Evolutionary conservation across 2,888 invertebrate genomes (phyloP), one percentile per base, ranked within the genome.

Genomic region (Hydrotaea diabolus): DNA sequence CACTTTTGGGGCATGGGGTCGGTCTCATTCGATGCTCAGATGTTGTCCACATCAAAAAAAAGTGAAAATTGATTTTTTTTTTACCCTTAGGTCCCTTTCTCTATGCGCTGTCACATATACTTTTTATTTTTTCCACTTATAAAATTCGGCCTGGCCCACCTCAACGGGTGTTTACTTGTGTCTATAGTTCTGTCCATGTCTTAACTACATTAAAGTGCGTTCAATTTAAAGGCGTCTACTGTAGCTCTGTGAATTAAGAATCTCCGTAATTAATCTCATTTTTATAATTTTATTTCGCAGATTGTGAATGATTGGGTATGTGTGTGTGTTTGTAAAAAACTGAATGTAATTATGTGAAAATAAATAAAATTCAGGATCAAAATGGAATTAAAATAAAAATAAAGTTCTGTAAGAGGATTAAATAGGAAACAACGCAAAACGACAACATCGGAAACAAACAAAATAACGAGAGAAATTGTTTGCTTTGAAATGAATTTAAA

Each of bases 281-380:
- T 39, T 11, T 39, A 13, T 39, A 11, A 11, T 39, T 39, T 39
- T 39, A 1, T 8, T 39, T 39, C 39, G 39, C 39, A 39, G 39
- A 39, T 1, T 9, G 39, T 8, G 39, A 5, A 8, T 36, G 36
- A 5, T 3, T 8, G 36, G 3, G 39, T 39, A 11, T 49, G 49
- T 49, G 49, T 49, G 49, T 1, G 39, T 11, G 39, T 9, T 15
- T n/a, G n/a, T 49, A 13, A 2, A 49, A 49, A 15, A 49, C 49
- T n/a, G 15, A n/a, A 49, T 49, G n/a, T 49, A 49, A 49, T 55
- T 55, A 55, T 21, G n/a, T 55, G 55, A 55, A 55, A 21, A 55
- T 55, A 55, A 19, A 17, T 55, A 21, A 19, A 55, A 55, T 55
- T 19, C 55, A 55, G 21, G 19, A 23, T 0, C 5, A 11, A 19